Base-by-base conservation (phyloP, 2,797 vertebrate species). In the Pachyuromys duprasi region DNA sequence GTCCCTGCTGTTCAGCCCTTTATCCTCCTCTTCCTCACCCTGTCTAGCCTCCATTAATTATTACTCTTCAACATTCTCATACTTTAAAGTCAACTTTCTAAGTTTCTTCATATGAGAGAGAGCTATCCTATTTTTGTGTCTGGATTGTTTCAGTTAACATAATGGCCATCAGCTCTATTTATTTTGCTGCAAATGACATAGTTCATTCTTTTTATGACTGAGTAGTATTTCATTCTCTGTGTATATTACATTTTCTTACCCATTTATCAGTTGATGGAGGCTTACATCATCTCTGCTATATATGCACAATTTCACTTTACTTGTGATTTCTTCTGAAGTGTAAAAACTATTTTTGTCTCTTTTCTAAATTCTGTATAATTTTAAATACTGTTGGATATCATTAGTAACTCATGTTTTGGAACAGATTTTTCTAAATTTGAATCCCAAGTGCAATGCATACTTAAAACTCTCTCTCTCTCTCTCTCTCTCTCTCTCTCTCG, bases 371-470 rank as follows among this genome's bases (percentile, higher is more conserved):
- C 2, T 79, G 0, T 86, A 26, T 74, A 69, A 83, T 91, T 24
- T 82, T 82, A 89, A 82, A 15, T 92, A 87, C 15, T 55, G 31
- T 18, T 45, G 24, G 88, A 93, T 93, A 75, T 39, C 36, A 72
- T 89, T 62, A 75, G 65, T 81, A 60, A 94, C 88, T 26, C 28
- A 67, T 84, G 42, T 53, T 88, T 74, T 63, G n/a, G 62, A 92
- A 28, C 60, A 12, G 11, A 3, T 83, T 89, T 84, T 28, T 49
- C 69, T 57, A 49, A 62, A 78, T 94, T 89, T 86, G 57, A 89
- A 89, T 55, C 75, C 74, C 62, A 91, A 72, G 88, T 78, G 45
- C 26, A 83, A 8, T 45, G 39, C 15, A 45, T 65, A 45, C 36
- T 49, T 83, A 65, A 65, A 31, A 15, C 15, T 18, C 4, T 14